phyloP scores from a whole-genome alignment of 2,888 invertebrate species.

The Invenusta paracnida region DNA sequence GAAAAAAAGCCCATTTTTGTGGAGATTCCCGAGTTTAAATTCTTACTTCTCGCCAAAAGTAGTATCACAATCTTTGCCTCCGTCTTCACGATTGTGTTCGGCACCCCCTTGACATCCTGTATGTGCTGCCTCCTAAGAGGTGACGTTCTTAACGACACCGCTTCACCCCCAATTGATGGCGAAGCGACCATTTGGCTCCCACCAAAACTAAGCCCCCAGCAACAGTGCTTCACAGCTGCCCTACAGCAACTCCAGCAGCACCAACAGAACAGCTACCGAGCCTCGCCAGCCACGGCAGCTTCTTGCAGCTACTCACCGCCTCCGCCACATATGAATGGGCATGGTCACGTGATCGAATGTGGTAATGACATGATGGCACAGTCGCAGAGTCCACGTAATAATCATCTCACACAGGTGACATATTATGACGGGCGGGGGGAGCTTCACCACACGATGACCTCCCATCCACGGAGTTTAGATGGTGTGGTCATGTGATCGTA shows the following conservation, averaged over 20 bases:
- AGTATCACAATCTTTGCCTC: constrained; percentile 32
- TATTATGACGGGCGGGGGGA: background rate
- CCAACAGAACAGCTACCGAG: background rate
- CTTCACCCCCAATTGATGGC: background rate
- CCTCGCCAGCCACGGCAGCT: background rate
- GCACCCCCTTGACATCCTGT: constrained; percentile 14
- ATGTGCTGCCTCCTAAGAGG: constrained; percentile 34
- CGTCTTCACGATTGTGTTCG: constrained; percentile 38
- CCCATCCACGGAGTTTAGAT: too few species aligned
- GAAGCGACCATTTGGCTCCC: background rate
- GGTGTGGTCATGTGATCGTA: too few species aligned
- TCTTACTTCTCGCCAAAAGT: constrained; percentile 26
- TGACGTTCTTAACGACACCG: constrained; percentile 19
- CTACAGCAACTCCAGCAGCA: too few species aligned
- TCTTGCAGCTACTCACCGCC: too few species aligned
- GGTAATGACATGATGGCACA: background rate
- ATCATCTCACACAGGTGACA: background rate
- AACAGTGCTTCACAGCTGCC: background rate
- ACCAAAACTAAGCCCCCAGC: background rate
- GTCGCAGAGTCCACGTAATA: background rate
- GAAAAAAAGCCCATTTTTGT: constrained; percentile 27
- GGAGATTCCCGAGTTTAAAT: constrained; percentile 19
- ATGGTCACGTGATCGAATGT: background rate
- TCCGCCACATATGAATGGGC: background rate
- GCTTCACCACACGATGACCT: background rate